Base-by-base conservation (phyloP, 2,888 invertebrate genomes). In the Eupithecia subumbrata region DNA sequence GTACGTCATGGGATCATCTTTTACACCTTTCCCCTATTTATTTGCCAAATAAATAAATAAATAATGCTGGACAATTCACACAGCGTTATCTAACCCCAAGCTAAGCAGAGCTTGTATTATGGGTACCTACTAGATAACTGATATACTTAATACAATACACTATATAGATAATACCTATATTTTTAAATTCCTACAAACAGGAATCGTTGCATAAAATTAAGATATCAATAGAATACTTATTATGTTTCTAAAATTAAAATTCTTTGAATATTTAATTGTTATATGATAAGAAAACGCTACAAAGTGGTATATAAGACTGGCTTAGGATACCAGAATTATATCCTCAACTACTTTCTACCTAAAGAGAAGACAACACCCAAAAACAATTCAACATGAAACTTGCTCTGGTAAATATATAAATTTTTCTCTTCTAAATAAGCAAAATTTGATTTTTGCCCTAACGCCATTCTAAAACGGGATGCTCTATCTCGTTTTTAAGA, bases 221-320 rank as follows among this genome's bases (percentile, higher is more conserved):
- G 60, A 60, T 60, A 60, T 25, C 22, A 60, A 60, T 60, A 25
- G 60, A 14, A 60, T 60, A 60, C 60, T 60, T 25, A 60, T 22
- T 22, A 12, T 60, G 60, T 25, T 60, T 25, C 60, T 25, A 12
- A 60, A 60, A 60, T 60, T 60, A 25, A 60, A 60, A 60, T 25
- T 1, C 60, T 25, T 60, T 25, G 25, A 22, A 56, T 4, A 22
- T 56, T 56, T 22, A 52, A 60, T 34, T 34, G 64, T 34, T 34
- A 18, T 8, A 34, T 64, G 64, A 64, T 64, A 64, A 34, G 34
- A 64, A 30, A 64, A 34, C 16, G 34, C 18, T 30, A 34, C 34
- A 34, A 34, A 64, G 34, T 16, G 7, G 34, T 64, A 64, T 64
- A 64, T 7, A 64, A 64, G 64, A 34, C 64, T 18, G 34, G 34